Conservation (phyloP, 1,140 invertebrate genomes). For the Cyrtorhinus lividipennis region DNA sequence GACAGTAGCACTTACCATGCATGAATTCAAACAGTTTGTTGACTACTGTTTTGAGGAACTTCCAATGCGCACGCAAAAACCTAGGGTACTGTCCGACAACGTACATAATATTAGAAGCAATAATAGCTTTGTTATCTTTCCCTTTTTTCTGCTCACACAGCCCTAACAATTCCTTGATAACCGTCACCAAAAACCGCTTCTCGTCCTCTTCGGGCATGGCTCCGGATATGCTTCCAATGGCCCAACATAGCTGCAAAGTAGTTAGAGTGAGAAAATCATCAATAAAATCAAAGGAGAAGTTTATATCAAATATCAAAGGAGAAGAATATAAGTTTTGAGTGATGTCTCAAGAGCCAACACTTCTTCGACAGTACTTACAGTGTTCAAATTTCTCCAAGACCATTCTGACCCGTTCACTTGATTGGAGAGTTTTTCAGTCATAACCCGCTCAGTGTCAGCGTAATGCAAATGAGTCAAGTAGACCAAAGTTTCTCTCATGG, state of each 20-base stretch:
- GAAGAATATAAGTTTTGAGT: no score
- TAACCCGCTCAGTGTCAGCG: constrained; percentile 92
- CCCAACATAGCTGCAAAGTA: constrained; percentile 88
- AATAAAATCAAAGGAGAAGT: no score
- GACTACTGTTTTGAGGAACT: constrained; percentile 99
- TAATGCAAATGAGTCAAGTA: constrained; percentile 98
- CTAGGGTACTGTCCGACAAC: constrained; percentile 99
- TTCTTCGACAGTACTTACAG: no score
- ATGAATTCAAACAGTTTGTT: constrained; percentile 99
- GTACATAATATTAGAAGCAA: constrained; percentile 99
- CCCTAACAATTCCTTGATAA: constrained; percentile 96
- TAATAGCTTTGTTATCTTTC: constrained; percentile 99
- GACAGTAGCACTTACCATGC: constrained; percentile 82
- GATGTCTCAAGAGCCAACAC: no score
- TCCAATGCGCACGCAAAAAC: constrained; percentile 98
- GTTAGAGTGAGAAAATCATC: no score
- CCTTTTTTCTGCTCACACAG: constrained; percentile 97
- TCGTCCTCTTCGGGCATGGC: constrained; percentile 99
- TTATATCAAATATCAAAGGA: no score
- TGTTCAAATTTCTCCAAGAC: constrained; percentile 99
- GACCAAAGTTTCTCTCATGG: constrained; percentile 97
- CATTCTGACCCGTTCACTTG: constrained; percentile 98
- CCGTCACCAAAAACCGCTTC: constrained; percentile 96
- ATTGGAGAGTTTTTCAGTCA: constrained; percentile 97
- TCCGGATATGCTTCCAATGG: constrained; percentile 98